These are phyloP conservation scores for Noctuana brunneofusca DNA, from an alignment of 2,888 invertebrate species.

Conservation along the genomic window DNA sequence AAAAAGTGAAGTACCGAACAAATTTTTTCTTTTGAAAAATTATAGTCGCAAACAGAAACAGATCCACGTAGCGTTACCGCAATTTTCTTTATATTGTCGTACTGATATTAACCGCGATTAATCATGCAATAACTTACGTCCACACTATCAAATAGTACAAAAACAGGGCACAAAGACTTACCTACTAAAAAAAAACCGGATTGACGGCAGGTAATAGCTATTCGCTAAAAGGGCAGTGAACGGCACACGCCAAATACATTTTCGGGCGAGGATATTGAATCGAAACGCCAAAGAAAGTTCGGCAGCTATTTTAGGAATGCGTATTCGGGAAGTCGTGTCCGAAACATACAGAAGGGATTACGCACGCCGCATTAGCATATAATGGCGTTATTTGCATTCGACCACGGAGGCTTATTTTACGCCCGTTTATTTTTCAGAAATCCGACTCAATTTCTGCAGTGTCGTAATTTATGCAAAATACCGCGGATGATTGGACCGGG, in stretches of 20 bases:
- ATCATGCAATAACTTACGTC: slow-evolving; percentile 9
- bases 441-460: slow-evolving; percentile 63
- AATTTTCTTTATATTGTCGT: slow-evolving; percentile 10
- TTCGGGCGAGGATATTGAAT: slow-evolving; percentile 33
- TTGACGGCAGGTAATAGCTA: slow-evolving; percentile 22
- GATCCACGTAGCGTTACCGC: background rate
- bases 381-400: slow-evolving; percentile 78
- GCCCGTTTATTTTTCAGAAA: slow-evolving; percentile 74
- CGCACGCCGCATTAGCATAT: slow-evolving; percentile 77
- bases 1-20: no score
- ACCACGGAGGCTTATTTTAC: slow-evolving; percentile 67
- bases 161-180: slow-evolving; percentile 6
- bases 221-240: slow-evolving; percentile 25
- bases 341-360: slow-evolving; percentile 66
- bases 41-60: slow-evolving; percentile 2
- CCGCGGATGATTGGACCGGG: slow-evolving; percentile 66
- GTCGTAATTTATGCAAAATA: slow-evolving; percentile 77
- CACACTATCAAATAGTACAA: slow-evolving; percentile 14
- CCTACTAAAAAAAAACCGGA: slow-evolving; percentile 21
- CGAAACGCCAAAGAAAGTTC: slow-evolving; percentile 49
- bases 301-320: slow-evolving; percentile 56
- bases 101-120: slow-evolving; percentile 11
- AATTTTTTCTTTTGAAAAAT: background rate
- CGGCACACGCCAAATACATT: slow-evolving; percentile 27
- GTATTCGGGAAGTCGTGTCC: slow-evolving; percentile 59